These are phyloP conservation scores for Acleris emargana DNA, from an alignment of 2,888 invertebrate genomes.

Conservation along the genomic window DNA sequence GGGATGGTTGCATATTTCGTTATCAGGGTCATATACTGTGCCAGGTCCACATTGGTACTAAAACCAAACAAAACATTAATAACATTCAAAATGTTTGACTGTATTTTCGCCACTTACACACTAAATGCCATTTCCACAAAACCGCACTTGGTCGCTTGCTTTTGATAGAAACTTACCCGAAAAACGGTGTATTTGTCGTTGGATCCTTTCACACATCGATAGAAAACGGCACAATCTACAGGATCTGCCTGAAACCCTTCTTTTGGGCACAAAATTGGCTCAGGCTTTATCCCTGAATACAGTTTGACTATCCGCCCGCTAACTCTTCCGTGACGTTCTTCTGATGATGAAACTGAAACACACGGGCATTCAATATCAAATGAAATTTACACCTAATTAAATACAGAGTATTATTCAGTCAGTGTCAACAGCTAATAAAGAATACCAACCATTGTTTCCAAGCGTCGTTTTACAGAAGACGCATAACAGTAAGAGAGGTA, in stretches of 20 bases:
- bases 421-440: neutral
- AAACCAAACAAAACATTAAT: constrained; percentile 39
- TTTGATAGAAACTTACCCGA: constrained; percentile 57
- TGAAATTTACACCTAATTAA: constrained; percentile 23
- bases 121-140: no score
- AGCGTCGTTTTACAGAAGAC: constrained; percentile 9
- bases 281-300: constrained; percentile 64
- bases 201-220: constrained; percentile 88
- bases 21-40: constrained; percentile 88
- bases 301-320: constrained; percentile 67
- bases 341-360: constrained; percentile 47
- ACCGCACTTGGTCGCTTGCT: neutral
- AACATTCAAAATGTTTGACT: neutral
- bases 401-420: constrained; percentile 8
- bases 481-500: constrained; percentile 17
- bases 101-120: no score
- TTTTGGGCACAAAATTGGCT: constrained; percentile 81
- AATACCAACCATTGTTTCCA: constrained; percentile 26
- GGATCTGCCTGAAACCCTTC: constrained; percentile 90
- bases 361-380: constrained; percentile 37
- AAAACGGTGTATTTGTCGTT: constrained; percentile 82
- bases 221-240: constrained; percentile 89
- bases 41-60: constrained; percentile 89
- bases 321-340: constrained; percentile 49
- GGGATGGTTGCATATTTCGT: constrained; percentile 88